These are phyloP conservation scores for Empidonax alnorum DNA, from an alignment of 2,113 vertebrate genomes.

Conservation along the genomic window DNA sequence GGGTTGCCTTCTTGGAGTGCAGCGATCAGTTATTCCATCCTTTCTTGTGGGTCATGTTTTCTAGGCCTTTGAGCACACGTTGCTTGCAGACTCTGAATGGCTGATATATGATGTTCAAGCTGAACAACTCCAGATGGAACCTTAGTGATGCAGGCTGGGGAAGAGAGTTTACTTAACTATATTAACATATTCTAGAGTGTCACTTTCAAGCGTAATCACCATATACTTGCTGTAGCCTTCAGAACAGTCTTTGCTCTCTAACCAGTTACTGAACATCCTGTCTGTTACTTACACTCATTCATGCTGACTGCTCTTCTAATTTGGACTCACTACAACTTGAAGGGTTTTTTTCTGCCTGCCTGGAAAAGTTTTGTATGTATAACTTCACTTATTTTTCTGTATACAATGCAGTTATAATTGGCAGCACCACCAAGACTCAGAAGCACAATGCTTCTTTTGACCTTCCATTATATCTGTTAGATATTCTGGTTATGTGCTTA, in stretches of 20 bases:
- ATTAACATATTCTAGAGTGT: neutral
- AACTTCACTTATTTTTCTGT: neutral
- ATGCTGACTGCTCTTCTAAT: neutral
- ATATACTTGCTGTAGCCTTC: neutral
- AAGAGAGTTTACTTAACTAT: neutral
- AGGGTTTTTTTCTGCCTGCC: neutral
- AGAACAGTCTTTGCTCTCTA: neutral
- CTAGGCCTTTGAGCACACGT: neutral
- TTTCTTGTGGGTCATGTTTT: neutral
- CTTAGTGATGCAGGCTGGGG: neutral
- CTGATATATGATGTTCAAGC: neutral
- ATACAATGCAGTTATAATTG: neutral
- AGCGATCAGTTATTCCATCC: neutral
- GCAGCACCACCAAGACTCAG: neutral
- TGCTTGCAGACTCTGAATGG: neutral
- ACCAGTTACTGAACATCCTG: neutral
- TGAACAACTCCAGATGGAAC: neutral
- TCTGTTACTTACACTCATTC: neutral
- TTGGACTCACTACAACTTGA: neutral
- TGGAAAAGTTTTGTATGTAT: neutral
- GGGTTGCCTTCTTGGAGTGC: neutral
- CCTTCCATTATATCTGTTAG: neutral
- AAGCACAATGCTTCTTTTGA: neutral
- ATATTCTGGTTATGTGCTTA: neutral
- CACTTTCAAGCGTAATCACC: neutral